Evolutionary conservation across 2,888 invertebrate genomes (phyloP).

Genomic region (Trissonchulus latispiculum): DNA sequence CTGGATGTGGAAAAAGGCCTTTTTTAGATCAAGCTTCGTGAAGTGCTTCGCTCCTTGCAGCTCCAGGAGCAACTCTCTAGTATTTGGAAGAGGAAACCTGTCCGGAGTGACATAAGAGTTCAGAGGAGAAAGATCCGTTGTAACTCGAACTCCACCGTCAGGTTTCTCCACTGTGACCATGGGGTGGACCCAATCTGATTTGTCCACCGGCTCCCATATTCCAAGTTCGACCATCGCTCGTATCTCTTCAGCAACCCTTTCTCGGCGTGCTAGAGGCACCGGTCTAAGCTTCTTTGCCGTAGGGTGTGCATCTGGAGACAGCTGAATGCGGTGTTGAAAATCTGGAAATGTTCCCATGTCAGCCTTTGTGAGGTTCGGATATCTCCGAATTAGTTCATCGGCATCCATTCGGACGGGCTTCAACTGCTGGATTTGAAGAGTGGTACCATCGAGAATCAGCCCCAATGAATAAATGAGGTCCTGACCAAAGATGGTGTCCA

Average conservation of each 20-base stretch:
- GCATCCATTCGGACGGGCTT: no score
- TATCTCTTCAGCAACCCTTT: neutral
- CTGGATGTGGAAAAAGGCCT: neutral
- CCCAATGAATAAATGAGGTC: no score
- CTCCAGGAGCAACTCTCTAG: neutral
- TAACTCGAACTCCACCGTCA: neutral
- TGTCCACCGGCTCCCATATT: neutral
- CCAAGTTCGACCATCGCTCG: neutral
- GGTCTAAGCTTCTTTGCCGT: neutral
- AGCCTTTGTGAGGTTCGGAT: neutral
- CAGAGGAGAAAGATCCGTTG: constrained; percentile 1
- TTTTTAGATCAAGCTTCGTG: neutral
- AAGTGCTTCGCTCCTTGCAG: neutral
- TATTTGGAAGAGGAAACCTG: no score
- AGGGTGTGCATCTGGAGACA: neutral
- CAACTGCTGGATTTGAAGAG: no score
- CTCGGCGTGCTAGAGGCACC: neutral
- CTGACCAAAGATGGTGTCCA: no score
- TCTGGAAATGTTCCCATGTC: neutral
- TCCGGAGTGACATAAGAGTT: neutral
- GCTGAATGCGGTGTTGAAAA: neutral
- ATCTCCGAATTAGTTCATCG: no score
- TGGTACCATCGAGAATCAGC: no score
- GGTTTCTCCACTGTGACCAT: neutral
- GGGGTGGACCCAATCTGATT: neutral